Base-by-base conservation (phyloP, 2,888 invertebrate species). In the Xestoiulus laeticollis region DNA sequence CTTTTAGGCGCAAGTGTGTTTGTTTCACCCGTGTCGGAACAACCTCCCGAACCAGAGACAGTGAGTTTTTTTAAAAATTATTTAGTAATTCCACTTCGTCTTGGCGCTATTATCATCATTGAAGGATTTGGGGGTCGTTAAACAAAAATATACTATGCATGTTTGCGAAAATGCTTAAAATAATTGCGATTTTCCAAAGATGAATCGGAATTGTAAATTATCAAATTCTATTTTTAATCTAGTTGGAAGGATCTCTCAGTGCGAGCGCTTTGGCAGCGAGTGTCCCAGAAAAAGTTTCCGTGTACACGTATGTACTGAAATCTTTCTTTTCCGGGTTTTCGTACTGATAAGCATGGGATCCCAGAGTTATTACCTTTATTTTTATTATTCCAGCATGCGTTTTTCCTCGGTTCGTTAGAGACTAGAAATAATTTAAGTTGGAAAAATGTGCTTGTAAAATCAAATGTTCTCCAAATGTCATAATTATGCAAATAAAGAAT, bases 261-360 rank as follows among this genome's bases (percentile, higher is more conserved):
- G 22, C 82, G 14, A 44, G 33, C 6, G 19, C 87, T 82, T 38
- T 22, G n/a, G 22, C 32, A 26, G 87, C 38, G 30, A 82, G 1
- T 86, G 26, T 22, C 30, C 87, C 68, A 2, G 87, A 87, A 5
- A 87, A 87, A 30, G 87, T 87, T 33, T 87, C 87, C 2, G 87
- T 87, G n/a, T 78, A 68, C 43, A 33, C 87, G 87, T 87, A 78
- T 22, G 87, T 87, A 53, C 12, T 30, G n/a, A 16, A 43, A 22
- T 30, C n/a, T 44, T 86, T 8, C 86, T 8, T 30, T 48, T 32
- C 19, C 6, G 6, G 59, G 16, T 48, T 53, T 30, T 19, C 16
- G n/a, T 16, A 33, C 19, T 83, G 19, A 83, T 30, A 26, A 14
- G 26, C 22, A 68, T 6, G 68, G 26, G 12, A n/a, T 22, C n/a